phyloP scores from a whole-genome alignment of 2,888 invertebrate genomes.

The Mythimna ferrago region DNA sequence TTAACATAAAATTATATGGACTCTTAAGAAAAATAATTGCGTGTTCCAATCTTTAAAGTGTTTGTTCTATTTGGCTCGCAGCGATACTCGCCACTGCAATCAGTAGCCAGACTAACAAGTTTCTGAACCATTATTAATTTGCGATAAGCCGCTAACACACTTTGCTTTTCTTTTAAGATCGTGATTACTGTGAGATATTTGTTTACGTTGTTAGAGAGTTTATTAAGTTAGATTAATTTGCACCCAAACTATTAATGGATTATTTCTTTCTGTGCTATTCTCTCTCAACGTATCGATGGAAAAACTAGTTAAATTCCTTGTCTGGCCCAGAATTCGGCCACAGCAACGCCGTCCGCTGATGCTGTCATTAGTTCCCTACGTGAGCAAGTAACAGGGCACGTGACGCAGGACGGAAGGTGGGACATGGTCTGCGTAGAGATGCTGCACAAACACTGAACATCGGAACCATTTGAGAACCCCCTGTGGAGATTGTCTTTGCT shows the following conservation, averaged over 20 bases:
- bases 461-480: no score
- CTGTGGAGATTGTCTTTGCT: no score
- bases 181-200: conserved; percentile 52
- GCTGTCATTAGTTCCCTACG: no score
- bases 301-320: no score
- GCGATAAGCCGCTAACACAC: conserved; percentile 53
- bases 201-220: conserved; percentile 34
- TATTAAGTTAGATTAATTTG: background rate
- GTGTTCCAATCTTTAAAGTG: conserved; percentile 45
- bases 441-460: no score
- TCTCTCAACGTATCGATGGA: no score
- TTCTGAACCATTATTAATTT: conserved; percentile 55
- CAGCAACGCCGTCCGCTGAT: no score
- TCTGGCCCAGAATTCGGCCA: no score
- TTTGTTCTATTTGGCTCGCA: conserved; percentile 55
- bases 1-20: conserved; percentile 10
- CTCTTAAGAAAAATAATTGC: conserved; percentile 46
- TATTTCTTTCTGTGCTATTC: background rate
- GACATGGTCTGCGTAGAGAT: no score
- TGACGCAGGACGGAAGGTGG: no score
- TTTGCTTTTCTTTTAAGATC: conserved; percentile 40
- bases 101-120: conserved; percentile 54
- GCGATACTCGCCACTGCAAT: conserved; percentile 54
- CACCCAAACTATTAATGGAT: background rate
- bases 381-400: no score